A percentile compares a stretch with the other conserved stretches of the same genome.
These are phyloP conservation scores for Hoplodrina ambigua DNA, from an alignment of 2,888 invertebrate genomes.

Conservation along the genomic window DNA sequence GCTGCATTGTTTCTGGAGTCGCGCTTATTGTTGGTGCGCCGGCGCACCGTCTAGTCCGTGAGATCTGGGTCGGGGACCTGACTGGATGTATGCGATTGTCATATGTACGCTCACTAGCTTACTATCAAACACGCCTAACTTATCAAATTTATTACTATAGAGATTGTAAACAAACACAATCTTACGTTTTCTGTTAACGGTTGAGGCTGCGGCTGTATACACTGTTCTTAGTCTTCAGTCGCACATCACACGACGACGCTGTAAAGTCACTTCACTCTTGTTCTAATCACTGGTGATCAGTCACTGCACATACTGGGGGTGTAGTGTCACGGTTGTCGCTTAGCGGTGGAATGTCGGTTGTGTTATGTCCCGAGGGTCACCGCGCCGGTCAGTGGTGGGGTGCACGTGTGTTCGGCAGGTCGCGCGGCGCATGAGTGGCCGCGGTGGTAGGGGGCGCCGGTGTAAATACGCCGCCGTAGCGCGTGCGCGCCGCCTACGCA, in stretches of 20 bases:
- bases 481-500: slow-evolving; percentile 85
- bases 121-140: slow-evolving; percentile 60
- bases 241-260: slow-evolving; percentile 84
- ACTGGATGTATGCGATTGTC: slow-evolving; percentile 71
- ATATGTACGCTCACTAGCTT: slow-evolving; percentile 60
- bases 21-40: slow-evolving; percentile 78
- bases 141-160: slow-evolving; percentile 51
- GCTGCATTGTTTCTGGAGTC: slow-evolving; percentile 83
- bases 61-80: slow-evolving; percentile 87
- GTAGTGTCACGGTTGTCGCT: slow-evolving; percentile 75
- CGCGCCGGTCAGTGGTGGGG: slow-evolving; percentile 80
- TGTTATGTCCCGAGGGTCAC: slow-evolving; percentile 76
- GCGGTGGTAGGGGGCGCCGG: slow-evolving; percentile 89
- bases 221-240: slow-evolving; percentile 80
- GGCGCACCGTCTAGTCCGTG: slow-evolving; percentile 79
- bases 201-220: slow-evolving; percentile 87
- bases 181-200: slow-evolving; percentile 88
- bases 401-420: slow-evolving; percentile 87
- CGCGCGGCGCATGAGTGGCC: slow-evolving; percentile 89
- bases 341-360: slow-evolving; percentile 71
- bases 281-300: slow-evolving; percentile 76
- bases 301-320: slow-evolving; percentile 86
- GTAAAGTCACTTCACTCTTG: slow-evolving; percentile 84
- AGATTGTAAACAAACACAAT: slow-evolving; percentile 78
- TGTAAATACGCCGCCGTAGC: slow-evolving; percentile 87